These are phyloP conservation scores for Gymnoscelis rufifasciata DNA, from an alignment of 2,888 invertebrate species.

Conservation along the genomic window DNA sequence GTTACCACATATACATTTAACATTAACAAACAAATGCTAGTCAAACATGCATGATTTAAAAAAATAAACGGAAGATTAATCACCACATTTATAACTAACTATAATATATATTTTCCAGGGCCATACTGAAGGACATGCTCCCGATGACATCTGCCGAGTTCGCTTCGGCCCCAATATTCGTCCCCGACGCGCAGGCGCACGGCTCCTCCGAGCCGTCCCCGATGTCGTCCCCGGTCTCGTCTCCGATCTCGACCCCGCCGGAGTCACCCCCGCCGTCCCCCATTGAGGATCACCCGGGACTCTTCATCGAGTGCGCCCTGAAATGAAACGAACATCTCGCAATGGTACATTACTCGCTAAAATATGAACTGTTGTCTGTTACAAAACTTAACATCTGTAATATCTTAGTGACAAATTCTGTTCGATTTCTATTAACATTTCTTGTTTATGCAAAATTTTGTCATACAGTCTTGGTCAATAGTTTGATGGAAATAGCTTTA, in stretches of 20 bases:
- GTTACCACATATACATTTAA: no score
- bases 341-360: constrained; percentile 6
- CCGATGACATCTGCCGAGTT: constrained; percentile 79
- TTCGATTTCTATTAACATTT: no score
- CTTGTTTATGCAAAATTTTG: no score
- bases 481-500: no score
- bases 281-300: constrained; percentile 30
- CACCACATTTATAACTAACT: no score
- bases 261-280: not conserved
- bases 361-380: not conserved
- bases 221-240: constrained; percentile 19
- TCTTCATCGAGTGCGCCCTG: constrained; percentile 73
- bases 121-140: constrained; percentile 78
- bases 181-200: no score
- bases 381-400: not conserved
- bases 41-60: no score
- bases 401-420: no score
- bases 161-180: constrained; percentile 30
- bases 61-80: no score
- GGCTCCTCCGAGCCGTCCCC: constrained; percentile 2
- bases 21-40: no score
- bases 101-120: constrained; percentile 58
- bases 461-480: no score
- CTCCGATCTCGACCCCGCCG: constrained; percentile 23
- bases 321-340: constrained; percentile 51